Conservation (phyloP, 2,888 invertebrate genomes). For the Unio delphinus region DNA sequence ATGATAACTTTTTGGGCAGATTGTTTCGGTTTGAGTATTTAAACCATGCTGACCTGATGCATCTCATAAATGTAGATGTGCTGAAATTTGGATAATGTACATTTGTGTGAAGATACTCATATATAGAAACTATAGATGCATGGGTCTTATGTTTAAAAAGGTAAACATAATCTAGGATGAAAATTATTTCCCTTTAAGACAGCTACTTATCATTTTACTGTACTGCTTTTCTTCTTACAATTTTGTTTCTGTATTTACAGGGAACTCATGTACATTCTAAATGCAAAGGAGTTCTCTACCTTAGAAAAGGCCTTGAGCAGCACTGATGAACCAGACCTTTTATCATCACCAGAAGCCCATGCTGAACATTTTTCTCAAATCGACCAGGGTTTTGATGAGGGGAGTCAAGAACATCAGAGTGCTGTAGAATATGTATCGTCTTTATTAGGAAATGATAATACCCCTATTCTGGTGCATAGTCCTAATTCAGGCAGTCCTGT, state of each 20-base stretch:
- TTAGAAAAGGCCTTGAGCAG: conserved; percentile 92
- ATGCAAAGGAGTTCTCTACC: conserved; percentile 85
- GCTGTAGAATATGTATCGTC: too few relatives aligned
- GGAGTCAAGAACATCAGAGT: conserved; percentile 16
- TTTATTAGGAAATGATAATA: not conserved
- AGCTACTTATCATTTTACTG: too few relatives aligned
- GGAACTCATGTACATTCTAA: conserved; percentile 90
- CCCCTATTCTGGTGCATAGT: conserved; percentile 33
- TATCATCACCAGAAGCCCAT: conserved; percentile 22
- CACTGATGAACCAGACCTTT: conserved; percentile 76
- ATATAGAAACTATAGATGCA: too few relatives aligned
- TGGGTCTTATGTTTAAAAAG: too few relatives aligned
- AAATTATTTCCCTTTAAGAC: too few relatives aligned
- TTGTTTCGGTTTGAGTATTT: too few relatives aligned
- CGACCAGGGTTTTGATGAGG: conserved; percentile 46
- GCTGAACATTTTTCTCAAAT: conserved; percentile 29
- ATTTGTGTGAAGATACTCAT: too few relatives aligned
- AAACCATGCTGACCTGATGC: too few relatives aligned
- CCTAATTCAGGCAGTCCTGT: conserved; percentile 44
- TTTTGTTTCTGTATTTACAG: conserved; percentile 72
- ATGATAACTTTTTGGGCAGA: too few relatives aligned
- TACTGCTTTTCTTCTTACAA: not conserved
- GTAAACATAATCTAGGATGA: too few relatives aligned
- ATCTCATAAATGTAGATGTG: too few relatives aligned
- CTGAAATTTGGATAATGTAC: too few relatives aligned